Percentiles rank a stretch among this genome's conserved stretches.
These are phyloP conservation scores for Carollia perspicillata DNA, from an alignment of 2,113 vertebrate species.

Conservation along the genomic window DNA sequence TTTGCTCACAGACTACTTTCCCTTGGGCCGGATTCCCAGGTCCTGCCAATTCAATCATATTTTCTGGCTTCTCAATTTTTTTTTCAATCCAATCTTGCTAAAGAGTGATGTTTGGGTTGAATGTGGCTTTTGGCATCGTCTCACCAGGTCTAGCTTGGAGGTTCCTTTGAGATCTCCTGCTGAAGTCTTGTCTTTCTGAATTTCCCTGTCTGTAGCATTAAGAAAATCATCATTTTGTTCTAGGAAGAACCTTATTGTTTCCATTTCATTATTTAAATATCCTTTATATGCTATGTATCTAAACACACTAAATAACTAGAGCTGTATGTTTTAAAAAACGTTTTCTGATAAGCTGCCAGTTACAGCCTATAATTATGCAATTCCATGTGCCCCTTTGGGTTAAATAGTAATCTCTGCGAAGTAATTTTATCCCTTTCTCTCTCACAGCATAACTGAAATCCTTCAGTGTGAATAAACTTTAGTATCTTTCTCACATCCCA, in stretches of 20 bases:
- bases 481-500: conserved; percentile 21
- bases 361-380: background rate
- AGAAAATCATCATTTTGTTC: background rate
- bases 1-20: background rate
- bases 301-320: background rate
- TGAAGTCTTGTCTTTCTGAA: background rate
- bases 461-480: conserved; percentile 1
- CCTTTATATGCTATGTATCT: background rate
- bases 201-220: background rate
- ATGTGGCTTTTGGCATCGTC: background rate
- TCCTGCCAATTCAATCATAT: background rate
- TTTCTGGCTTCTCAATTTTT: background rate
- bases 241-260: background rate
- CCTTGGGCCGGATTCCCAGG: background rate
- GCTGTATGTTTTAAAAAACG: background rate
- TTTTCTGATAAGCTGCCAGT: conserved; percentile 8
- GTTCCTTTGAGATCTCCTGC: background rate
- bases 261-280: conserved; percentile 27
- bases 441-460: conserved; percentile 25
- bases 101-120: conserved; percentile 8
- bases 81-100: background rate
- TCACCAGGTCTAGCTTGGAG: background rate
- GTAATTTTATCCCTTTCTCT: background rate
- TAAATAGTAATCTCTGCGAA: conserved; percentile 13
- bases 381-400: background rate